These are phyloP conservation scores for Gila orcuttii DNA, from an alignment of 2,113 vertebrate species.

Conservation along the genomic window DNA sequence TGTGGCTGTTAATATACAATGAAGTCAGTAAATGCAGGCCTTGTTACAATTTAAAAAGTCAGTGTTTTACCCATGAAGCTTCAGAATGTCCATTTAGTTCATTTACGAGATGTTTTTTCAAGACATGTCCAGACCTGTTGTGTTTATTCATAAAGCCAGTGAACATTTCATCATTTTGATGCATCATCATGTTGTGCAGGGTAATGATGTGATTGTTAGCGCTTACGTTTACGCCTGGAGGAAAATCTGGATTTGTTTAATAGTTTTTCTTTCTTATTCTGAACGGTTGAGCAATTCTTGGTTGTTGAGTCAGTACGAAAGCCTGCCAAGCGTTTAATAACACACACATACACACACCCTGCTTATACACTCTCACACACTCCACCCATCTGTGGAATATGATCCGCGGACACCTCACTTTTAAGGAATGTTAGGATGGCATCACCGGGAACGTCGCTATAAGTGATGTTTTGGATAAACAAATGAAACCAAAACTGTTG, in stretches of 20 bases:
- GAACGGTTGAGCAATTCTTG: not conserved
- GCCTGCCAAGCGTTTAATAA: constrained; percentile 19
- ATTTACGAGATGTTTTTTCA: not conserved
- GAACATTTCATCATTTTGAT: not conserved
- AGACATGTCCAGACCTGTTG: constrained; percentile 19
- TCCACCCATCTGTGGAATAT: constrained; percentile 39
- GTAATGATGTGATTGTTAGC: constrained; percentile 9
- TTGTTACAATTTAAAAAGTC: not conserved
- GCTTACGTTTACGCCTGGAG: constrained; percentile 6
- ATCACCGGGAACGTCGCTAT: not conserved
- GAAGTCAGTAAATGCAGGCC: not conserved
- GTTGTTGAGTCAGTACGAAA: constrained; percentile 19
- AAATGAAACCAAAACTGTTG: not conserved
- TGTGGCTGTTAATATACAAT: not conserved
- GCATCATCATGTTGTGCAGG: constrained; percentile 13
- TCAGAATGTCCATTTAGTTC: not conserved
- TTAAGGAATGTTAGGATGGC: constrained; percentile 28
- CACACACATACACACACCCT: constrained; percentile 24
- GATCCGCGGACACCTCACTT: constrained; percentile 18
- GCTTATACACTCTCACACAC: constrained; percentile 21
- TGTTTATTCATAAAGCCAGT: not conserved
- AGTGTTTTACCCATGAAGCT: not conserved
- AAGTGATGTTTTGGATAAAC: constrained; percentile 35
- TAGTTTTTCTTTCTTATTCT: constrained; percentile 26
- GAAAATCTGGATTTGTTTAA: constrained; percentile 35